Conservation (phyloP, 2,797 vertebrate genomes). For the Myiothlypis coronata region DNA sequence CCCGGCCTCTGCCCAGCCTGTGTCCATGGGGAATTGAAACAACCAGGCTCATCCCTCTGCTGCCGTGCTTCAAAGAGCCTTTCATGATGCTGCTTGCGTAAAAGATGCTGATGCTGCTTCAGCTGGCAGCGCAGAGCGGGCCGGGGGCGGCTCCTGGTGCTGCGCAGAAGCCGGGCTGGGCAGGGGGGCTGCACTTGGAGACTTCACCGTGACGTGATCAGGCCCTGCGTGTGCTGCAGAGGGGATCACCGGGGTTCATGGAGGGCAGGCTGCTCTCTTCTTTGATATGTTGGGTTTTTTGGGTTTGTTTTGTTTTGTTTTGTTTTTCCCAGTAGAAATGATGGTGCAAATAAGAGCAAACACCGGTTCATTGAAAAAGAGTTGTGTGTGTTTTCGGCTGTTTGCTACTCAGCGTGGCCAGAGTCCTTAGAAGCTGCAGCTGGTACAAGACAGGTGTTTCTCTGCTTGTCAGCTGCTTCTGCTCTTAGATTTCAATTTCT, state of each 20-base stretch:
- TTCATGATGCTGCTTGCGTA: background rate
- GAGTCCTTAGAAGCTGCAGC: background rate
- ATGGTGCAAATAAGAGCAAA: background rate
- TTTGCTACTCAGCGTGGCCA: accelerated
- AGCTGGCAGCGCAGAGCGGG: background rate
- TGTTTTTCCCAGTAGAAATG: background rate
- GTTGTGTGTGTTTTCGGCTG: accelerated
- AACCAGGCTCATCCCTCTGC: background rate
- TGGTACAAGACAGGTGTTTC: background rate
- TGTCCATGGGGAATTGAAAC: accelerated
- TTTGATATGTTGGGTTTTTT: background rate
- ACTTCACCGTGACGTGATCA: accelerated
- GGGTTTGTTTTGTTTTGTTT: too few species aligned
- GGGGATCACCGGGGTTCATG: accelerated
- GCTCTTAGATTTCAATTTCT: background rate
- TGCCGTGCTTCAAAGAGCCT: background rate
- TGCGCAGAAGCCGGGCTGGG: accelerated
- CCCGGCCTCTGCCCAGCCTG: background rate
- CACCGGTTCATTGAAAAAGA: background rate
- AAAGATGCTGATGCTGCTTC: conserved; percentile 7
- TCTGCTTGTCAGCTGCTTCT: background rate
- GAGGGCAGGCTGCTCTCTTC: background rate
- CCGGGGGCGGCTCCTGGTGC: background rate
- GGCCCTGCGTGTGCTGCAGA: accelerated
- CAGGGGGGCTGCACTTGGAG: background rate